Percentiles rank a stretch among this genome's conserved stretches.
phyloP scores from a whole-genome alignment of 1,140 invertebrate species.

The Scaptomyza montana region DNA sequence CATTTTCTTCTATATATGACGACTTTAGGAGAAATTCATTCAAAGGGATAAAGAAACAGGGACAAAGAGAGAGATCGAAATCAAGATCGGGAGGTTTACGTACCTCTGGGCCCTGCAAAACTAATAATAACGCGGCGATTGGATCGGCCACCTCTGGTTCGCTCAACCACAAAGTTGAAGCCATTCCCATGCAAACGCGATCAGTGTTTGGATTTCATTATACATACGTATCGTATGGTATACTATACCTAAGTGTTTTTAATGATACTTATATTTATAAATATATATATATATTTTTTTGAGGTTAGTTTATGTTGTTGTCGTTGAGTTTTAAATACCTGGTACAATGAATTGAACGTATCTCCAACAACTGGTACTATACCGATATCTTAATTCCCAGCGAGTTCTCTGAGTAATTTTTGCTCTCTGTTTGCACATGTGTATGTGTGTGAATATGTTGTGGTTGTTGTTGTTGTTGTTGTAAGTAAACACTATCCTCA shows the following conservation, averaged over 20 bases:
- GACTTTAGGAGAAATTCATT: conserved; percentile 15
- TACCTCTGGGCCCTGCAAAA: conserved; percentile 35
- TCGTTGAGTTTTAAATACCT: conserved; percentile 49
- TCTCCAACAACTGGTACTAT: conserved; percentile 40
- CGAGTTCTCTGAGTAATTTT: conserved; percentile 20
- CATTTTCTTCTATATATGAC: conserved; percentile 23
- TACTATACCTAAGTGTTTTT: conserved; percentile 7
- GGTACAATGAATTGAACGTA: conserved; percentile 47
- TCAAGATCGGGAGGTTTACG: conserved; percentile 23
- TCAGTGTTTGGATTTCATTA: conserved; percentile 2
- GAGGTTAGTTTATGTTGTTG: conserved; percentile 30
- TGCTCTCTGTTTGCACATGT: neutral
- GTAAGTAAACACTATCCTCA: conserved; percentile 4
- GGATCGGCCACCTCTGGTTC: conserved; percentile 8
- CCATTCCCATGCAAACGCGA: conserved; percentile 50
- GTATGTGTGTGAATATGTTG: conserved; percentile 11
- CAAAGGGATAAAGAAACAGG: conserved; percentile 14
- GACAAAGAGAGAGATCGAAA: conserved; percentile 10
- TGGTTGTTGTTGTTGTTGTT: neutral
- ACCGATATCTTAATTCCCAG: conserved; percentile 39
- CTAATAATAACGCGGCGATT: conserved; percentile 16
- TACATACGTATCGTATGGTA: conserved; percentile 13
- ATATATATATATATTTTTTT: neutral
- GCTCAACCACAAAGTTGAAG: conserved; percentile 16
- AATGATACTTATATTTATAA: too few species aligned